Evolutionary conservation across 2,113 vertebrate species (phyloP).

Genomic region (Eurypyga helias): DNA sequence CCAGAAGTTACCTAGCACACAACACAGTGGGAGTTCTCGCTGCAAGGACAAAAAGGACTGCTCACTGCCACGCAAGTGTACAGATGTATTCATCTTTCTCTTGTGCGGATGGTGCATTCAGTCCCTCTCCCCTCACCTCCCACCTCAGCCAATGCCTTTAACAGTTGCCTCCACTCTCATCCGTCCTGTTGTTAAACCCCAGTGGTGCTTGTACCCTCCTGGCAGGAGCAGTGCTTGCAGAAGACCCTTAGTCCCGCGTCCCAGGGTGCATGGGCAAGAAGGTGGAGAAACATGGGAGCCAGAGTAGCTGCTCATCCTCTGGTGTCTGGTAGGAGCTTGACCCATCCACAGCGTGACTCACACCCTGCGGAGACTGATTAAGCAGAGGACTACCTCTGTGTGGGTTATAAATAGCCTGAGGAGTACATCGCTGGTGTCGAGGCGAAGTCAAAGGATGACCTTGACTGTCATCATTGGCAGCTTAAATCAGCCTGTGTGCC

Average conservation of each 20-base stretch:
- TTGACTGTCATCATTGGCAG: neutral
- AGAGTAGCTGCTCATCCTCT: neutral
- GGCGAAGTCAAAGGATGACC: neutral
- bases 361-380: neutral
- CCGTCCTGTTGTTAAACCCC: neutral
- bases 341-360: neutral
- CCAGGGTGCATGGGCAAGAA: neutral
- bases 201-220: accelerated
- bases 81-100: neutral
- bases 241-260: accelerated
- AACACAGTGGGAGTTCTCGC: neutral
- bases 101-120: neutral
- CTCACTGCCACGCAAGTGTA: neutral
- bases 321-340: neutral
- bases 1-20: neutral
- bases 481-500: neutral
- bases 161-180: neutral
- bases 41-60: neutral
- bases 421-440: neutral
- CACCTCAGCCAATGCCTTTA: neutral
- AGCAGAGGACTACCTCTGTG: neutral
- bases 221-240: neutral
- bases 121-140: neutral
- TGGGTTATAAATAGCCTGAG: neutral
- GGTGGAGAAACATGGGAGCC: neutral